These are phyloP conservation scores for Crambe crambe DNA, from an alignment of 37 sponge, comb jelly and placozoan genomes.

Conservation along the genomic window DNA sequence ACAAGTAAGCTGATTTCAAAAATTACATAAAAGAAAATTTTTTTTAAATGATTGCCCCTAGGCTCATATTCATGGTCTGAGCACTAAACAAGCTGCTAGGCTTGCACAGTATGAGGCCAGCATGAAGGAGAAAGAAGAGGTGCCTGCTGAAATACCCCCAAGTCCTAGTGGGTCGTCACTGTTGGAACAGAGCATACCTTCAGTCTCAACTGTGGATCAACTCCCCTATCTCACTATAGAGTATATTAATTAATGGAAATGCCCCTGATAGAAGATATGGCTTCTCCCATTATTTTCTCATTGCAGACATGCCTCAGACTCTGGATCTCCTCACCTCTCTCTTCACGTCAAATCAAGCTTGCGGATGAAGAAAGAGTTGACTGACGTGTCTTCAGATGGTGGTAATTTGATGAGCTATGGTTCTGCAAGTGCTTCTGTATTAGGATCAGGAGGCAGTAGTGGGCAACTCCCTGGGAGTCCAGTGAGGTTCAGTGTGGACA, in stretches of 20 bases:
- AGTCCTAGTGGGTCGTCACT: not conserved
- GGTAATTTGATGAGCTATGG: not conserved
- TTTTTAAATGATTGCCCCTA: slow-evolving; percentile 4
- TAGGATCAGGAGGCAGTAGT: not conserved
- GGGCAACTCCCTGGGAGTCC: too few relatives aligned
- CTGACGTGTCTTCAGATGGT: too few relatives aligned
- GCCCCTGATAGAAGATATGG: too few relatives aligned
- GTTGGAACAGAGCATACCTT: slow-evolving; percentile 27
- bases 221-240: slow-evolving; percentile 16
- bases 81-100: slow-evolving; percentile 27
- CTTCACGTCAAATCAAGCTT: too few relatives aligned
- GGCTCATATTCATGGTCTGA: slow-evolving; percentile 69
- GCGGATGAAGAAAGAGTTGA: too few relatives aligned
- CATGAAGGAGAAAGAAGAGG: slow-evolving; percentile 24
- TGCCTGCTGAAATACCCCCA: not conserved
- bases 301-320: too few relatives aligned
- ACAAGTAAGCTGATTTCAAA: slow-evolving; percentile 44
- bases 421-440: too few relatives aligned
- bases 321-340: too few relatives aligned
- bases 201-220: slow-evolving; percentile 34
- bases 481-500: too few relatives aligned
- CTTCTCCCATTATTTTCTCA: too few relatives aligned
- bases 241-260: too few relatives aligned
- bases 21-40: too few relatives aligned
- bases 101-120: slow-evolving; percentile 20